These are phyloP conservation scores for Fulmarus glacialis DNA, from an alignment of 2,113 vertebrate species.

Conservation along the genomic window DNA sequence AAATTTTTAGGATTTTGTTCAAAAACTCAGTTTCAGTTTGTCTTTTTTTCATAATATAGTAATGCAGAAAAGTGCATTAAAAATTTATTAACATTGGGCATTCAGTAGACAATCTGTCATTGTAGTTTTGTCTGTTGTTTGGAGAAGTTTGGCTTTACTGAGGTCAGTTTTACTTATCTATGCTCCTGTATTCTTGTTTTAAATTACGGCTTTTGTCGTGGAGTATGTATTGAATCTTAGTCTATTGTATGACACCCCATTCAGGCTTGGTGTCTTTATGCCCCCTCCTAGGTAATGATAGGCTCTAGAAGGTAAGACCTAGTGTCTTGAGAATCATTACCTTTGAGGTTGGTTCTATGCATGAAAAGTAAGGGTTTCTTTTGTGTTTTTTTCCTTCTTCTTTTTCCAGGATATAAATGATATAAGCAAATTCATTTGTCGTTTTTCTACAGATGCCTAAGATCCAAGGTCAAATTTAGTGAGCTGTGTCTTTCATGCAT, in stretches of 20 bases:
- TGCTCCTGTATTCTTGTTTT: background rate
- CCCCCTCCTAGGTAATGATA: background rate
- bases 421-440: background rate
- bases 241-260: background rate
- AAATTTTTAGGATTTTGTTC: background rate
- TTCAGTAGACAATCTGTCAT: background rate
- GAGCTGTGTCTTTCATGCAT: background rate
- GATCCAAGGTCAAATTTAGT: background rate
- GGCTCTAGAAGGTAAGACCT: background rate
- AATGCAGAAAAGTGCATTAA: background rate
- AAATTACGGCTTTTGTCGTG: constrained; percentile 3
- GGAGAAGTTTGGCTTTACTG: background rate
- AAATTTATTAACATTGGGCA: background rate
- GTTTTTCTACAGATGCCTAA: background rate
- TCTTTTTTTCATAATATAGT: background rate
- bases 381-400: background rate
- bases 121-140: constrained; percentile 13
- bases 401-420: background rate
- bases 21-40: background rate
- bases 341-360: background rate
- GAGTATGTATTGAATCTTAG: background rate
- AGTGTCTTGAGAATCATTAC: background rate
- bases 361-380: background rate
- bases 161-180: background rate
- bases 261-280: background rate